Base-by-base conservation (phyloP, 2,888 invertebrate genomes). In the Diadegma fenestrale region DNA sequence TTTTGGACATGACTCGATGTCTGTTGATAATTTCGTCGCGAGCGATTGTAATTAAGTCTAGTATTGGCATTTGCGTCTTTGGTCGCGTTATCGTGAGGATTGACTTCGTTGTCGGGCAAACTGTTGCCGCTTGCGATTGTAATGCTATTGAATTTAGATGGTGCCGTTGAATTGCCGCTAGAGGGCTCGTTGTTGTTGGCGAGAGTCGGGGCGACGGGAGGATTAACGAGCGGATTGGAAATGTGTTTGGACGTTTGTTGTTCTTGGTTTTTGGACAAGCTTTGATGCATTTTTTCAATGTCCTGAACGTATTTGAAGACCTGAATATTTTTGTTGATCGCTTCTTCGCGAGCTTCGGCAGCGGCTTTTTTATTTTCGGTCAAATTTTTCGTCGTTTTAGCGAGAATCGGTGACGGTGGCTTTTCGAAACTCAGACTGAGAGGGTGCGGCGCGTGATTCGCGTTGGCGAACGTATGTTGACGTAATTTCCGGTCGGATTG, bases 261-360 rank as follows among this genome's bases (percentile, higher is more conserved):
- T 82, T 92, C 91, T 45, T 91, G 91, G 86, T 92, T 91, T 86
- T 37, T 37, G 2, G 93, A 89, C 88, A 94, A 90, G 73, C 94
- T 92, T 82, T 94, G 94, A 86, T 95, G 95, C 93, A 95, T 94
- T 87, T 95, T 95, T 81, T 95, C 95, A 76, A 95, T 94, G 69
- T 95, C 94, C 84, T 94, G 94, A 51, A 95, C 95, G 87, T 95
- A 93, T 66, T 93, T 93, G 30, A 91, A 91, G 4, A 94, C 92
- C 78, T 92, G 92, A 17, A 92, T 91, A 58, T 92, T 92, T 69
- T 93, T 94, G 69, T 91, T 93, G 12, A 93, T 92, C 6, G 93
- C 92, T 76, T 93, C 93, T 73, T 94, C 93, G 22, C 89, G 87
- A 17, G 91, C 91, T 61, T 92, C 91, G 14, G 91, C 91, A 51